These are phyloP conservation scores for Lutraria rhynchaena DNA, from an alignment of 1,140 invertebrate species.

Conservation along the genomic window DNA sequence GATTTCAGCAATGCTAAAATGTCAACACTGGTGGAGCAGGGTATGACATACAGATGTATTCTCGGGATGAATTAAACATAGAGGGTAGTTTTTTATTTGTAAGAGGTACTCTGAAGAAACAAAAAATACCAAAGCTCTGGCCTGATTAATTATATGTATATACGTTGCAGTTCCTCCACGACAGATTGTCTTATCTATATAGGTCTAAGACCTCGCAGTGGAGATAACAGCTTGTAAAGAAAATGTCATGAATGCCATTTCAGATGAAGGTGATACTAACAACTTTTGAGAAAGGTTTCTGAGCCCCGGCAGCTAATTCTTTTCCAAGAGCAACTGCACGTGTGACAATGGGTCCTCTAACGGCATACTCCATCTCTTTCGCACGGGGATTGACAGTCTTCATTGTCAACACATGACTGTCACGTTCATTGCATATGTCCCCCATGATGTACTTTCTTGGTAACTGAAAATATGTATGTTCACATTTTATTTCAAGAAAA, in stretches of 20 bases:
- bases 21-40: neutral
- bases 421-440: neutral
- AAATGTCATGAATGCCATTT: no score
- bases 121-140: no score
- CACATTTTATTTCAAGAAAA: no score
- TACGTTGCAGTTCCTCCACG: no score
- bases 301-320: conserved; percentile 86
- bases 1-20: neutral
- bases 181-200: no score
- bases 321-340: conserved; percentile 86
- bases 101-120: no score
- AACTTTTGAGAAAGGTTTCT: conserved; percentile 96
- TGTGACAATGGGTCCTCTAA: conserved; percentile 96
- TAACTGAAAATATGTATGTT: neutral
- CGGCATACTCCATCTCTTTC: conserved; percentile 96
- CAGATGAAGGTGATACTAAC: conserved; percentile 85
- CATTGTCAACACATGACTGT: conserved; percentile 85
- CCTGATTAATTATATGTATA: no score
- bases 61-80: no score
- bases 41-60: no score
- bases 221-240: no score
- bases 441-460: neutral
- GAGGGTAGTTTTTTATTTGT: no score
- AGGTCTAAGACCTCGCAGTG: no score
- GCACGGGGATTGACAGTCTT: conserved; percentile 96